Evolutionary conservation across 2,113 vertebrate genomes (phyloP), one percentile per base, ranked within the genome.

Genomic region (Pedetes capensis): DNA sequence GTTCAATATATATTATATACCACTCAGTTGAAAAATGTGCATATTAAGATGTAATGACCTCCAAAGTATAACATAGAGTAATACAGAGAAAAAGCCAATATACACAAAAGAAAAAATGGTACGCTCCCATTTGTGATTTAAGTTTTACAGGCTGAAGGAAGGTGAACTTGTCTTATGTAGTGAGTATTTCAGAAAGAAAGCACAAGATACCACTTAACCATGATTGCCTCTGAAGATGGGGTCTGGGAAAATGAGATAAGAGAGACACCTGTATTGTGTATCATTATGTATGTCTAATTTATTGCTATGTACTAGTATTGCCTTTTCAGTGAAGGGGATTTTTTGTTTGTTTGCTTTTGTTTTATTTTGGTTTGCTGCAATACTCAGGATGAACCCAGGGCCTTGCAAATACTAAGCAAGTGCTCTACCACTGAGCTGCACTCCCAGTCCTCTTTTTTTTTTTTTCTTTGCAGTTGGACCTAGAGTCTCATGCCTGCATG

Each of bases 11-110:
- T 49, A 82, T 55, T 83, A 18, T 66, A 80, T 85, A 59, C 49
- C 32, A 59, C 80, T 32, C 71, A 79, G 39, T 51, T 85, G 6
- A 85, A 74, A 94, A 85, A 80, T 25, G 72, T 83, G 32, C 5
- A 13, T 57, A 51, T 42, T 74, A 59, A 93, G 39, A 59, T 86
- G 2, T 53, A 87, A 91, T 79, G 44, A 83, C 32, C 51, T 89
- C 44, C 17, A 95, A 94, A 39, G 29, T 72, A 84, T 51, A 92
- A 75, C 64, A 92, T 2, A 74, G 32, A 64, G 47, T n/a, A n/a
- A n/a, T n/a, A n/a, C n/a, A n/a, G n/a, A n/a, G n/a, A 80, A 92
- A 96, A 83, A 84, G 89, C 71, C 27, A 87, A 87, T 42, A 88
- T 51, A 51, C 7, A 92, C n/a, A 74, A 88, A 89, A 94, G 64